phyloP scores from a whole-genome alignment of 2,797 vertebrate species.

The Poecilia gillii region DNA sequence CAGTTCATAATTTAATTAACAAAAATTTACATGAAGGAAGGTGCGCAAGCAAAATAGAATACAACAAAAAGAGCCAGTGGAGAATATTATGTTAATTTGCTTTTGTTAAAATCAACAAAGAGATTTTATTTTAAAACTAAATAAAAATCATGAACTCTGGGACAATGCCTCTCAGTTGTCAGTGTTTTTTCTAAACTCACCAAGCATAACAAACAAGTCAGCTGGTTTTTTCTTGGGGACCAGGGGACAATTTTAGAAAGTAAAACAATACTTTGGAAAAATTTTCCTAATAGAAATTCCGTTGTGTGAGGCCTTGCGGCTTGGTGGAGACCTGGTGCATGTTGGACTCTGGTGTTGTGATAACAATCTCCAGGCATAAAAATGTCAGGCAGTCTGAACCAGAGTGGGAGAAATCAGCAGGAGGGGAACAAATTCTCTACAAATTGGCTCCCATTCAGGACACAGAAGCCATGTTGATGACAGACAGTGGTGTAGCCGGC shows the following conservation, averaged over 20 bases:
- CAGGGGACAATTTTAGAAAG: neutral
- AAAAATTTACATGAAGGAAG: no score
- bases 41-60: no score
- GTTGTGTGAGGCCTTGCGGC: neutral
- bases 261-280: conserved; percentile 1
- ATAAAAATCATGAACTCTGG: no score
- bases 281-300: neutral
- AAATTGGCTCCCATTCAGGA: conserved; percentile 66
- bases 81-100: no score
- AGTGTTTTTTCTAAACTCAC: no score
- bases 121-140: no score
- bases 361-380: conserved; percentile 54
- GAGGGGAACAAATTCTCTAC: conserved; percentile 65
- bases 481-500: conserved; percentile 28
- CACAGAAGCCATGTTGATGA: conserved; percentile 53
- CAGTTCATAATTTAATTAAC: no score
- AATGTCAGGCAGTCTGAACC: conserved; percentile 53
- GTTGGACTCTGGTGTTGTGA: conserved; percentile 32
- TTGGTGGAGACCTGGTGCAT: conserved; percentile 20
- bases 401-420: conserved; percentile 36
- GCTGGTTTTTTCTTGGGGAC: no score
- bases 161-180: no score
- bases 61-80: no score
- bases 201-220: no score
- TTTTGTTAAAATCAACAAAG: no score